phyloP scores from a whole-genome alignment of 2,797 vertebrate genomes.

The Emys orbicularis region DNA sequence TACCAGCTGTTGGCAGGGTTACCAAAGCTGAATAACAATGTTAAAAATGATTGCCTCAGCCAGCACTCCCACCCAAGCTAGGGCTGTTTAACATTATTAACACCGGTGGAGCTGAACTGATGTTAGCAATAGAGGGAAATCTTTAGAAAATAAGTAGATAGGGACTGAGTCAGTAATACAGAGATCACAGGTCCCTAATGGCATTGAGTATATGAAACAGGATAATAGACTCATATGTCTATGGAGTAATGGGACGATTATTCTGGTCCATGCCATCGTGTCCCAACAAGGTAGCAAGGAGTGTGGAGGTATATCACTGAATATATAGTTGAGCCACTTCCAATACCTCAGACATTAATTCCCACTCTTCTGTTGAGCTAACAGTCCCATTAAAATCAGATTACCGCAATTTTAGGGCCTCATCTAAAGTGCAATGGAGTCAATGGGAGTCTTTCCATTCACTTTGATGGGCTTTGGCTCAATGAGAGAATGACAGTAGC shows the following conservation, averaged over 20 bases:
- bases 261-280: constrained; percentile 12
- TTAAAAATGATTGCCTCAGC: background rate
- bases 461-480: background rate
- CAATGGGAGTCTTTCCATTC: background rate
- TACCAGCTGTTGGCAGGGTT: background rate
- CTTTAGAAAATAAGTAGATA: background rate
- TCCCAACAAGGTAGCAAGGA: background rate
- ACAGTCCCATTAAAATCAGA: constrained; percentile 2
- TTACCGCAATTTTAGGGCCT: constrained; percentile 18
- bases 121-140: background rate
- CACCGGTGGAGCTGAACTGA: background rate
- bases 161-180: background rate
- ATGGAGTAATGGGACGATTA: constrained; percentile 13
- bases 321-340: background rate
- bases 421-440: background rate
- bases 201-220: background rate
- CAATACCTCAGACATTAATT: constrained; percentile 1
- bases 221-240: constrained; percentile 4
- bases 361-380: background rate
- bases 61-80: background rate
- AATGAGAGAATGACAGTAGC: background rate
- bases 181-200: background rate
- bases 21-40: background rate
- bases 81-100: background rate
- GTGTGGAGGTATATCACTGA: background rate